Base-by-base conservation (phyloP, 2,113 vertebrate species). In the Trachemys scripta region DNA sequence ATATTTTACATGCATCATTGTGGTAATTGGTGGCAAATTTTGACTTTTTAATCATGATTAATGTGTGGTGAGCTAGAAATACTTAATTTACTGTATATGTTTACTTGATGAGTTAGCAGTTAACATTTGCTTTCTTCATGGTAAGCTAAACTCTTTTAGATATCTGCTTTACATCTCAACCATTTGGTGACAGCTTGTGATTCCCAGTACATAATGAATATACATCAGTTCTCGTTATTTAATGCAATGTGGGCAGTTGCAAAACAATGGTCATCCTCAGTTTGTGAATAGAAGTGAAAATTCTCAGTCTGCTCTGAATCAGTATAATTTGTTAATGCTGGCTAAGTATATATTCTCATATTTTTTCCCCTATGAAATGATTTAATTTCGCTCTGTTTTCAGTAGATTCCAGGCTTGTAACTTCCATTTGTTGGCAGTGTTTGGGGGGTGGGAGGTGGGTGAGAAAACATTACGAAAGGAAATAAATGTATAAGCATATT, bases 401-500 rank as follows among this genome's bases (percentile, higher is more conserved):
- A 29, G 80, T 62, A 84, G 80, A 35, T 85, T 94, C 75, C 8
- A 81, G 76, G 53, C 91, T 87, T 90, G 24, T 87, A 22, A 5
- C 80, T 85, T 87, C 78, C 62, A 76, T 49, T 80, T 31, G 4
- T 31, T 86, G 88, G 51, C 90, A 86, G 38, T 76, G 51, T 95
- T 92, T 95, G 82, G 2, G 76, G 65, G 81, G 51, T 76, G 42
- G 6, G 78, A 87, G n/a, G 16, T 3, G 2, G n/a, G 9, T 8
- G 49, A 9, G 47, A 17, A 94, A 81, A 35, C 10, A n/a, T 85
- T 89, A 53, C 7, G 4, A 85, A 91, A 87, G 72, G 83, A 93
- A 86, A 94, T 90, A 97, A 95, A 93, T 92, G 85, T 8, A 25
- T 16, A 84, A 93, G 14, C 91, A 80, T 69, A 88, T 49, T 65